Evolutionary conservation across 1,140 invertebrate genomes (phyloP), one percentile per base, ranked within the genome.

Genomic region (Tetramorium parvispinum): DNA sequence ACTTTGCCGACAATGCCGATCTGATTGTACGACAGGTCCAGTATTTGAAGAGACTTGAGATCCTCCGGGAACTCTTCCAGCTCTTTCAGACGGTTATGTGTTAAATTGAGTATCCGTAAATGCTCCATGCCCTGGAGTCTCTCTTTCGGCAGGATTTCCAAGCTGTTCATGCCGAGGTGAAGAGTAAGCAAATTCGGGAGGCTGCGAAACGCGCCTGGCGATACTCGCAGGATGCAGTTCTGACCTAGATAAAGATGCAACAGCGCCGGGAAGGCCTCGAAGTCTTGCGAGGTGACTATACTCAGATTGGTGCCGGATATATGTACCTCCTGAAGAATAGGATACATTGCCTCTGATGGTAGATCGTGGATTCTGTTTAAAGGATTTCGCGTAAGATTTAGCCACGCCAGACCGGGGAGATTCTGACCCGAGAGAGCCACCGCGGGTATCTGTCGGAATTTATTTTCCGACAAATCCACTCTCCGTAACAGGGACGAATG

Each of bases 11-110:
- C 96, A 87, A 96, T 96, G 21, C 97, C 96, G 85, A 98, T 96
- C 93, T 98, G 97, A 95, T 99, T 99, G 91, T 96, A 97, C 7
- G 98, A 98, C 13, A 98, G 93, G 93, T 98, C 98, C 59, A 98
- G 95, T 66, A 97, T 96, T 93, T 98, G 97, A 71, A 99, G 93
- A 16, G 96, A 96, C 68, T 97, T 96, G 24, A 98, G 95, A 93
- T 98, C 98, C 1, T 95, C 91, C 6, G 98, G 97, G 92, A 99
- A 98, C 87, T 98, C 97, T 93, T 98, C 98, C 1, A 99, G 94
- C 88, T 98, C 97, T 91, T 97, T 97, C 8, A 99, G 95, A 49
- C 96, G 96, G 93, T 99, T 99, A 87, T 97, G 96, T 3, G 98
- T 98, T 10, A 98, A 95, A 95, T 99, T 99, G 3, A 99, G 95